phyloP scores from a whole-genome alignment of 2,888 invertebrate species.

The Argyra leucocephala region DNA sequence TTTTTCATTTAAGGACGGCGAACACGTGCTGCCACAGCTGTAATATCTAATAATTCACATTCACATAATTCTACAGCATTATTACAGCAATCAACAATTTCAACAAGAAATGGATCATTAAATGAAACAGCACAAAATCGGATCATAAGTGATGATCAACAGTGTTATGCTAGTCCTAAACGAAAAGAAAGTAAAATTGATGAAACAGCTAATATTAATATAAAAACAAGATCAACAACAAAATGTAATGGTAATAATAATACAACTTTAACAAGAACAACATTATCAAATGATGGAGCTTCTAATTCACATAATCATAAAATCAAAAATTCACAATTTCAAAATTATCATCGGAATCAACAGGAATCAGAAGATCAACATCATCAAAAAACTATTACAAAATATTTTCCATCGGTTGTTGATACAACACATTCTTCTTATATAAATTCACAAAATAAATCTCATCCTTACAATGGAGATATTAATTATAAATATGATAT shows the following conservation, averaged over 20 bases:
- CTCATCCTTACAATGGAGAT: constrained; percentile 1
- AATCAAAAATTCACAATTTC: constrained; percentile 21
- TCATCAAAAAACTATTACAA: constrained; percentile 18
- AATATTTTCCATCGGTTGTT: constrained; percentile 19
- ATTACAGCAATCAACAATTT: background rate
- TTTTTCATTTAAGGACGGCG: constrained; percentile 16
- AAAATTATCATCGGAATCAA: constrained; percentile 20
- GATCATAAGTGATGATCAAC: constrained; percentile 35
- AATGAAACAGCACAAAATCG: background rate
- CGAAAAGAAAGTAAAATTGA: constrained; percentile 43
- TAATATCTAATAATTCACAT: background rate
- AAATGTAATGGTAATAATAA: constrained; percentile 13
- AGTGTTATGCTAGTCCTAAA: constrained; percentile 41
- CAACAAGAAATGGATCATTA: background rate
- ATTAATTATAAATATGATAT: background rate
- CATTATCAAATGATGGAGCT: constrained; percentile 23
- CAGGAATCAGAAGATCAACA: constrained; percentile 16
- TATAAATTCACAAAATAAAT: constrained; percentile 4
- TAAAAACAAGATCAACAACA: constrained; percentile 9
- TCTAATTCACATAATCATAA: constrained; percentile 18
- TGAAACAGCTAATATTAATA: constrained; percentile 22
- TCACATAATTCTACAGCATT: background rate
- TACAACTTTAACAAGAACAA: constrained; percentile 12
- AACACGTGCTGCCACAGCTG: constrained; percentile 12
- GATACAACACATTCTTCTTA: background rate